Evolutionary conservation across 1,140 invertebrate species (phyloP).

Genomic region (Penaeus vannamei): DNA sequence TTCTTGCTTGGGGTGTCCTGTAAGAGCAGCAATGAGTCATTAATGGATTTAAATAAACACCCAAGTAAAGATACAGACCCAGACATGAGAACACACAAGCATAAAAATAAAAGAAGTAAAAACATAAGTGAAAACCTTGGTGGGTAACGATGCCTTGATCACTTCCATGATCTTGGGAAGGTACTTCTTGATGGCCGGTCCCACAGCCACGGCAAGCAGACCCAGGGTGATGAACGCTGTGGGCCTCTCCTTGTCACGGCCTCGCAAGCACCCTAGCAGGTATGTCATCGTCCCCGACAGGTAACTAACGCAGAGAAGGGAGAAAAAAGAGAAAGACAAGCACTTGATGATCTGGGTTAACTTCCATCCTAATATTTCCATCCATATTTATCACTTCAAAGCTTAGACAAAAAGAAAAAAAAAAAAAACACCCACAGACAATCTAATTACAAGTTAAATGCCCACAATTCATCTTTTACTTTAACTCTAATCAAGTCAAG

Average conservation of each 20-base stretch:
- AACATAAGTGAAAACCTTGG: conserved; percentile 69
- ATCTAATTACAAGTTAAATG: no score
- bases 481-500: no score
- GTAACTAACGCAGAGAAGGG: conserved; percentile 75
- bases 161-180: conserved; percentile 89
- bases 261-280: conserved; percentile 77
- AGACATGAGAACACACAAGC: neutral
- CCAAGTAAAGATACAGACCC: neutral
- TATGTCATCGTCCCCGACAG: conserved; percentile 84
- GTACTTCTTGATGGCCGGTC: conserved; percentile 84
- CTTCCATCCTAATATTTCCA: conserved; percentile 65
- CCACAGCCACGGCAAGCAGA: conserved; percentile 91
- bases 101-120: neutral
- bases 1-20: conserved; percentile 72
- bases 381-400: no score
- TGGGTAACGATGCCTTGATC: conserved; percentile 85
- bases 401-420: no score
- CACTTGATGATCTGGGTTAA: conserved; percentile 64
- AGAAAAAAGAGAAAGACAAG: conserved; percentile 49
- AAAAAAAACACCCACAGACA: no score
- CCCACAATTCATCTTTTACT: no score
- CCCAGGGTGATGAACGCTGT: conserved; percentile 92
- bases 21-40: neutral
- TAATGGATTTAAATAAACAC: neutral
- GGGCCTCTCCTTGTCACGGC: conserved; percentile 86